Base-by-base conservation (phyloP, 1,140 invertebrate species). In the Euura lappo region DNA sequence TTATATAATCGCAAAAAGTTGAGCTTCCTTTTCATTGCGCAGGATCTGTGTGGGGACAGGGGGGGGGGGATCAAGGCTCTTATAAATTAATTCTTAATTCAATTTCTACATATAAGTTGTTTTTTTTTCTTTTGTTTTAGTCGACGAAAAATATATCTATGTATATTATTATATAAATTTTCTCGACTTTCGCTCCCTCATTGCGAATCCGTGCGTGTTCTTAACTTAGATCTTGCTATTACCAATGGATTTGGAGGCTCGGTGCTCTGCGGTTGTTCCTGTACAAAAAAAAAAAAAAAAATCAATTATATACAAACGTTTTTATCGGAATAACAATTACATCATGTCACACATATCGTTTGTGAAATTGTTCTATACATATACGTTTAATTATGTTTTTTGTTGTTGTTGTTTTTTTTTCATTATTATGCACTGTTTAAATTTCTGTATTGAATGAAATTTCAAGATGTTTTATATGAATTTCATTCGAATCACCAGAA, bases 221-320 rank as follows among this genome's bases (percentile, higher is more conserved):
- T 80, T 75, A 88, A 80, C 71, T 85, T 88, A 44, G 86, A 86
- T 74, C 86, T 86, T 13, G 86, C 86, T 3, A 84, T 87, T n/a
- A 81, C 79, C 71, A 88, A 69, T n/a, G 83, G 85, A 75, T 88
- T 87, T 47, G 83, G 81, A n/a, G 83, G 78, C 45, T 87, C 85
- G 45, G 71, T 75, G 11, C 72, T 69, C 66, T 81, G 83, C 69
- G 81, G 80, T 66, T 87, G 81, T 72, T 87, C 85, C 80, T 86
- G 76, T 77, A 74, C 8, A 80, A 77, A 74, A 10, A 46, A 72
- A 74, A 73, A 65, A 69, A 47, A 13, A 74, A 73, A 8, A 4
- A 60, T 60, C 51, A 28, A 28, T 28, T 28, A 28, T 28, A 28
- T 28, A 1, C 28, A 1, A 28, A 28, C 28, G 28, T 28, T 28